Base-by-base conservation (phyloP, 2,113 vertebrate genomes). In the Cisticola juncidis region DNA sequence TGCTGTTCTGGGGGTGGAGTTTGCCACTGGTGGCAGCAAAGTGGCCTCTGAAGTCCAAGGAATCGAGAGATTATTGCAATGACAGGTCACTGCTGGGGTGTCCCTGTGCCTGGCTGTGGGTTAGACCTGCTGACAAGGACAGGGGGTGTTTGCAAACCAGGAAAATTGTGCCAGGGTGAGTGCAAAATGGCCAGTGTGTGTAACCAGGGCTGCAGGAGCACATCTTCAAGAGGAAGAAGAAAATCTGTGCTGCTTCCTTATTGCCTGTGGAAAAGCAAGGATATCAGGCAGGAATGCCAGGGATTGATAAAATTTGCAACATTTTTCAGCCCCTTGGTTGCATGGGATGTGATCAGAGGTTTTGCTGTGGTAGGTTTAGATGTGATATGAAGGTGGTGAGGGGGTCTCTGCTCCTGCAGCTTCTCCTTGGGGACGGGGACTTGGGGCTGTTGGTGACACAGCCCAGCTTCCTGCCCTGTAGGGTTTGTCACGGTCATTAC, bases 371-470 rank as follows among this genome's bases (percentile, higher is more conserved):
- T 23, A 51, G 26, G n/a, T 47, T 88, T 61, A 8, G n/a, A 5
- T 19, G 56, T 7, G 31, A 73, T 35, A 51, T 3, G 68, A 44
- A 50, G 26, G 7, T 38, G 74, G n/a, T 25, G 42, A 44, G 58
- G 48, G 5, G 28, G 3, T 70, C 33, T 31, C 65, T 9, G 4
- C 29, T 62, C 23, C 54, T 4, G 0, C 61, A 45, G 29, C 60
- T 57, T 11, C 35, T 47, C 29, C 66, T 22, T 0, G 0, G 29
- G 50, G 5, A 2, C 1, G 1, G 22, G 38, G 3, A 22, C 36
- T 42, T 1, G 9, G 48, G 24, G 38, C 48, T 81, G 48, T 4
- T 50, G 70, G n/a, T 72, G 38, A 2, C 65, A 26, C 19, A 65
- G 80, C 40, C 45, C 81, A 51, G 25, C 13, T 56, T 8, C 38